Percentiles rank a stretch among this genome's conserved stretches.
Conservation (phyloP, 1,140 invertebrate species). For the Megathymus violae region DNA sequence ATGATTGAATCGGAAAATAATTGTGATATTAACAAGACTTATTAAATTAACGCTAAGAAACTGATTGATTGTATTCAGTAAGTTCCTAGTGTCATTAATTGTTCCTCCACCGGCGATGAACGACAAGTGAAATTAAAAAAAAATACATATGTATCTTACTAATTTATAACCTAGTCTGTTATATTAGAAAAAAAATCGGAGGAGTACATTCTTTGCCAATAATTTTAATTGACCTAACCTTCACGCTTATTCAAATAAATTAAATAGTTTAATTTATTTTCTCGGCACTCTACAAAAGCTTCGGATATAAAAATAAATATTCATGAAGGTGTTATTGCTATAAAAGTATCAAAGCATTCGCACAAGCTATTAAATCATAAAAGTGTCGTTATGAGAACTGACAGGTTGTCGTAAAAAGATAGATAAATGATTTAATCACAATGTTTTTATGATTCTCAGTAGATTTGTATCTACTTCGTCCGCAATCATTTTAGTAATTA, state of each 20-base stretch:
- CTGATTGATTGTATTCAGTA: neutral
- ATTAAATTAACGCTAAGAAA: neutral
- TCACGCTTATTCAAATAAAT: constrained; percentile 4
- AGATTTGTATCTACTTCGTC: too few species aligned
- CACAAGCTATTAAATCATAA: constrained; percentile 23
- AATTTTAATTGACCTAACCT: neutral
- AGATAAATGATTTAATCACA: constrained; percentile 14
- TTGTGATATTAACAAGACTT: neutral
- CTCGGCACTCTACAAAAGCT: constrained; percentile 16
- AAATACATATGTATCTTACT: too few species aligned
- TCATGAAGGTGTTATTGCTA: constrained; percentile 25
- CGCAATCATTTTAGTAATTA: too few species aligned
- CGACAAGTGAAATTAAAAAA: neutral
- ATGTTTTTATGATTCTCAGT: constrained; percentile 10
- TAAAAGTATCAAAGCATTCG: constrained; percentile 12
- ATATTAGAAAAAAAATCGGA: too few species aligned
- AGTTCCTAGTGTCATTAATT: constrained; percentile 2
- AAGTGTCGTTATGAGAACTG: neutral
- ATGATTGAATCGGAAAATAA: too few species aligned
- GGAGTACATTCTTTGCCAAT: neutral
- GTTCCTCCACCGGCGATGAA: neutral
- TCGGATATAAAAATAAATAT: constrained; percentile 22
- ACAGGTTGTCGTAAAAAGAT: constrained; percentile 21
- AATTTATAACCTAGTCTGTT: too few species aligned
- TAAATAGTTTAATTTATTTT: constrained; percentile 5